These are phyloP conservation scores for Rallus crepitans DNA, from an alignment of 2,797 vertebrate species.

Conservation along the genomic window DNA sequence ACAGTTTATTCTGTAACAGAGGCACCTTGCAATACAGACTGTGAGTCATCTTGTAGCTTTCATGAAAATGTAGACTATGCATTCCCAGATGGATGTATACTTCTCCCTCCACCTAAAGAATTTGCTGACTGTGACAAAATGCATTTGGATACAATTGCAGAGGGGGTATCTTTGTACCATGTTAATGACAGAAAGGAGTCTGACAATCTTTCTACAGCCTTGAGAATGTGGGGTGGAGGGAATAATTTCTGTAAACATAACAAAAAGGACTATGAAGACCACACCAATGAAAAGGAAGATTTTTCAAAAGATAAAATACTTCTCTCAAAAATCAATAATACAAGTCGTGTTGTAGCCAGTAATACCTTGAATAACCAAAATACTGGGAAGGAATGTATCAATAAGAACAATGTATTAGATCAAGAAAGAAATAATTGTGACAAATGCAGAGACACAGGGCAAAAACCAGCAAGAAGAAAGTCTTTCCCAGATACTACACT, in stretches of 20 bases:
- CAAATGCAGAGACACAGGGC: slow-evolving; percentile 56
- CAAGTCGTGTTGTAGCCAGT: slow-evolving; percentile 51
- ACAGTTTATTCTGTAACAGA: slow-evolving; percentile 61
- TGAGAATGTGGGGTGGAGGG: background rate
- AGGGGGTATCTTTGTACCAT: slow-evolving; percentile 64
- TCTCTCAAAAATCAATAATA: slow-evolving; percentile 39
- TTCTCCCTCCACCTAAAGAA: slow-evolving; percentile 76
- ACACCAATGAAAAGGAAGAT: background rate
- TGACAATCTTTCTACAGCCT: background rate
- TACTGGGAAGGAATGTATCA: slow-evolving; percentile 72
- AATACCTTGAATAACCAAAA: slow-evolving; percentile 71
- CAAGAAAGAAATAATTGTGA: slow-evolving; percentile 78
- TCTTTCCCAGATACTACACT: slow-evolving; percentile 78
- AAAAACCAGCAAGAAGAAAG: slow-evolving; percentile 77
- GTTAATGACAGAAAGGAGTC: slow-evolving; percentile 38
- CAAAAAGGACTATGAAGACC: slow-evolving; percentile 29
- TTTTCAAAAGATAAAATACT: slow-evolving; percentile 54
- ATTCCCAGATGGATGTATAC: slow-evolving; percentile 43
- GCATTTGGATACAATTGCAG: slow-evolving; percentile 66
- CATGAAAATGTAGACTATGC: slow-evolving; percentile 39
- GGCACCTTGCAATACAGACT: slow-evolving; percentile 45
- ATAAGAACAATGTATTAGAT: slow-evolving; percentile 55
- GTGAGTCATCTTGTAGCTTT: slow-evolving; percentile 46
- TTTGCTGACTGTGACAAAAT: slow-evolving; percentile 75
- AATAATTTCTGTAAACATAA: slow-evolving; percentile 41